These are phyloP conservation scores for Apostichopus leukothele DNA, from an alignment of 53 echinoderm and acorn worm genomes.

Conservation along the genomic window DNA sequence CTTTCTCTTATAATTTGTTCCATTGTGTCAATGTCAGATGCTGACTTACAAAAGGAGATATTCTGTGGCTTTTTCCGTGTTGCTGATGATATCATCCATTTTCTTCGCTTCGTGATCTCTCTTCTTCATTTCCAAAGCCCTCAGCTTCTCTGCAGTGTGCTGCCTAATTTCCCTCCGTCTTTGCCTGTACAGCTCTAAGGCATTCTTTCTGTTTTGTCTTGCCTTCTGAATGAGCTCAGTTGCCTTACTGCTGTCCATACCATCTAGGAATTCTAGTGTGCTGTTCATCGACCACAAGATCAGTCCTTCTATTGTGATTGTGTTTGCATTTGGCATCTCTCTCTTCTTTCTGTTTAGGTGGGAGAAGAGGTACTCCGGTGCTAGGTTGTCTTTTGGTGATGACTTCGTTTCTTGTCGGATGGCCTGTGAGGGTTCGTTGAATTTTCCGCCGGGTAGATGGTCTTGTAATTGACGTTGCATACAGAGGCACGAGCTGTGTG, in stretches of 20 bases:
- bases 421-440: constrained; percentile 40
- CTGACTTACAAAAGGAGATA: constrained; percentile 39
- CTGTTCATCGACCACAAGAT: constrained; percentile 51
- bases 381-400: constrained; percentile 52
- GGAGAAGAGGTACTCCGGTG: constrained; percentile 52
- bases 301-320: constrained; percentile 31
- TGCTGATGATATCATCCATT: constrained; percentile 51
- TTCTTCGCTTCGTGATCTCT: constrained; percentile 49
- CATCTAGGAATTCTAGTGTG: constrained; percentile 48
- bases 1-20: neutral
- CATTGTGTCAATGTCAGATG: constrained; percentile 10
- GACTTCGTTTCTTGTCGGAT: constrained; percentile 47
- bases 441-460: constrained; percentile 60
- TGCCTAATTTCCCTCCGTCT: constrained; percentile 44
- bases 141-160: constrained; percentile 47
- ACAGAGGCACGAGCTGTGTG: constrained; percentile 53
- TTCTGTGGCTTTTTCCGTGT: constrained; percentile 38
- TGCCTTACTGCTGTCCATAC: constrained; percentile 26
- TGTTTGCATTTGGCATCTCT: constrained; percentile 52
- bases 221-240: constrained; percentile 44
- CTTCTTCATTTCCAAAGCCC: constrained; percentile 40
- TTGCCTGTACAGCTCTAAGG: constrained; percentile 40
- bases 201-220: constrained; percentile 36
- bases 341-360: constrained; percentile 47
- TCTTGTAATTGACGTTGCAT: constrained; percentile 51